Evolutionary conservation across 2,113 vertebrate genomes (phyloP).

Genomic region (Polypterus bichir): DNA sequence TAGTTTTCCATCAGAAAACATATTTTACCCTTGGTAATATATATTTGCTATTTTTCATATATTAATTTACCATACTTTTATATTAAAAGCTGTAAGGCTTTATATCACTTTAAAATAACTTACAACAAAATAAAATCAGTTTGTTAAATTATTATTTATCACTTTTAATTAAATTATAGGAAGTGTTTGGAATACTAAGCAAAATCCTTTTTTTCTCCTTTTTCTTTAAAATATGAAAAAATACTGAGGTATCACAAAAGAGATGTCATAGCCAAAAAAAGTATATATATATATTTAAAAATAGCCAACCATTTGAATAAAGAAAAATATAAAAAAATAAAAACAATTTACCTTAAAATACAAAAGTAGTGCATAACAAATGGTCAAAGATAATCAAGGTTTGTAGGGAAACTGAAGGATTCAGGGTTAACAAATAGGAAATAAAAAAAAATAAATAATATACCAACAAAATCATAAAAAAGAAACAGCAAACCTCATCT

Average conservation of each 20-base stretch:
- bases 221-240: slow-evolving; percentile 67
- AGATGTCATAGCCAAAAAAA: slow-evolving; percentile 72
- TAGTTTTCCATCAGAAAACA: slow-evolving; percentile 21
- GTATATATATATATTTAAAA: slow-evolving; percentile 46
- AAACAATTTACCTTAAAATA: slow-evolving; percentile 36
- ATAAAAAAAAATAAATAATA: slow-evolving; percentile 69
- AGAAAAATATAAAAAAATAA: slow-evolving; percentile 8
- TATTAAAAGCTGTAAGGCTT: slow-evolving; percentile 53
- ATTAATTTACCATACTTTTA: slow-evolving; percentile 54
- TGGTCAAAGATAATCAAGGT: slow-evolving; percentile 69
- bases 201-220: slow-evolving; percentile 40
- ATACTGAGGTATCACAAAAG: slow-evolving; percentile 73
- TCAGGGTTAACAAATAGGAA: slow-evolving; percentile 63
- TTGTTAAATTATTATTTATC: slow-evolving; percentile 68
- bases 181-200: slow-evolving; percentile 18
- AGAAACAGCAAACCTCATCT: slow-evolving; percentile 35
- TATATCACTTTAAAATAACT: slow-evolving; percentile 67
- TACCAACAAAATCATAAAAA: slow-evolving; percentile 38
- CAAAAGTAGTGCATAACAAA: slow-evolving; percentile 91
- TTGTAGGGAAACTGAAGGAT: slow-evolving; percentile 65
- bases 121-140: slow-evolving; percentile 76
- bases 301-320: slow-evolving; percentile 70
- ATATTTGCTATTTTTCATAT: slow-evolving; percentile 26
- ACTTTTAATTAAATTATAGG: slow-evolving; percentile 57
- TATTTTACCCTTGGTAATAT: background rate